Evolutionary conservation across 2,888 invertebrate genomes (phyloP).

Genomic region (Apomyelois bistriatella): DNA sequence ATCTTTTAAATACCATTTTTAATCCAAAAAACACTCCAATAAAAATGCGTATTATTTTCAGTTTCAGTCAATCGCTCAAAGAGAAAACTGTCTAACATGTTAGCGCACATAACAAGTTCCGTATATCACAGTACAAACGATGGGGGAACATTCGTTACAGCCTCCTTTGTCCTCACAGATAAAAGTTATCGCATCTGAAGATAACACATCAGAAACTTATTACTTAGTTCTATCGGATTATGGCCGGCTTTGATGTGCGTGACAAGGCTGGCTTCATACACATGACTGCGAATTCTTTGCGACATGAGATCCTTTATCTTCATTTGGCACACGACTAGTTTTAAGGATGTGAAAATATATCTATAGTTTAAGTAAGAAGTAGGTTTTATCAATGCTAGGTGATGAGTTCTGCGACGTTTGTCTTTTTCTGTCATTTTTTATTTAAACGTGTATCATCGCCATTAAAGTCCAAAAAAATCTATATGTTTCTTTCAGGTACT

Average conservation of each 20-base stretch:
- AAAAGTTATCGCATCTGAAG: slow-evolving; percentile 29
- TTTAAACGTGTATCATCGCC: no score
- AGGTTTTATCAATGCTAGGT: no score
- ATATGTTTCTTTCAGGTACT: no score
- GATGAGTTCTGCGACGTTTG: no score
- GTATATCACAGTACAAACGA: slow-evolving; percentile 16
- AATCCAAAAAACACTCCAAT: no score
- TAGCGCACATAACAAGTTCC: slow-evolving; percentile 25
- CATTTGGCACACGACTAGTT: neutral
- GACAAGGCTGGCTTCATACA: slow-evolving; percentile 26
- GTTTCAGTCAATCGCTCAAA: neutral
- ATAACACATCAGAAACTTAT: slow-evolving; percentile 48
- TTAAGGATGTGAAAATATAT: no score
- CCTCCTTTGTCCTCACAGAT: slow-evolving; percentile 5
- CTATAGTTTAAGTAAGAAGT: no score
- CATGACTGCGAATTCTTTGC: neutral
- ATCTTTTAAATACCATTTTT: no score
- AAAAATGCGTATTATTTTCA: no score
- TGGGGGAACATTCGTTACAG: slow-evolving; percentile 14
- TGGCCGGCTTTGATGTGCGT: slow-evolving; percentile 46
- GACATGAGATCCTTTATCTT: neutral
- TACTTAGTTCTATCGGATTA: slow-evolving; percentile 47
- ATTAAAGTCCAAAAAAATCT: no score
- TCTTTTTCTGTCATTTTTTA: no score
- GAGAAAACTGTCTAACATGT: slow-evolving; percentile 15